Evolutionary conservation across 2,888 invertebrate genomes (phyloP), one percentile per base, ranked within the genome.

Genomic region (Aethes cnicana): DNA sequence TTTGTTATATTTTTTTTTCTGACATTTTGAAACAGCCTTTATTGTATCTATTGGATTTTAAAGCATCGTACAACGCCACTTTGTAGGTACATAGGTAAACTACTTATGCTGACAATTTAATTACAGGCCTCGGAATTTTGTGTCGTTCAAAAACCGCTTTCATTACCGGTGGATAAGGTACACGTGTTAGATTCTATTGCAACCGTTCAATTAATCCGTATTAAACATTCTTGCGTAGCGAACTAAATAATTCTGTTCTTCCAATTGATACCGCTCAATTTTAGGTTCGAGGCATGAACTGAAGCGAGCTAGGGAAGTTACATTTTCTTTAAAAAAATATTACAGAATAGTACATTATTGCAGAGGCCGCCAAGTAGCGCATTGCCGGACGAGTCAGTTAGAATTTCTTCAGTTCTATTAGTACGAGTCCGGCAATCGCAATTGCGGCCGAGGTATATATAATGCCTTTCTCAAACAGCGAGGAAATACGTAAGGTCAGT

Each of bases 181-280:
- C 4, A 20, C 20, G 25, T 9, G 1, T 18, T 28, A 25, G 17
- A 25, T 16, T 12, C 43, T 30, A 37, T 52, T 39, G 25, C 37
- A 25, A 26, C 9, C 11, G 17, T 18, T 26, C 28, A n/a, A 28
- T n/a, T 23, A 42, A 41, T 41, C 46, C 46, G 11, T 35, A 47
- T 52, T 42, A 52, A 42, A 43, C 25, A 52, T 37, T 54, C 50
- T 54, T 47, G 21, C 50, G 42, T 55, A 23, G 26, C 11, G 11
- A 36, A 42, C 2, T 52, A 23, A 52, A 52, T 55, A 33, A 52
- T 55, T 52, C 26, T 2, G 36, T 5, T 26, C 17, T 21, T 26
- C 28, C 41, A 41, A 35, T 16, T 9, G 18, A 25, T 26, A 26
- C 33, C 26, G 14, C 32, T 37, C 36, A 18, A 50, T 36, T 7